phyloP scores from a whole-genome alignment of 2,113 vertebrate genomes.

The Syrmaticus mikado region DNA sequence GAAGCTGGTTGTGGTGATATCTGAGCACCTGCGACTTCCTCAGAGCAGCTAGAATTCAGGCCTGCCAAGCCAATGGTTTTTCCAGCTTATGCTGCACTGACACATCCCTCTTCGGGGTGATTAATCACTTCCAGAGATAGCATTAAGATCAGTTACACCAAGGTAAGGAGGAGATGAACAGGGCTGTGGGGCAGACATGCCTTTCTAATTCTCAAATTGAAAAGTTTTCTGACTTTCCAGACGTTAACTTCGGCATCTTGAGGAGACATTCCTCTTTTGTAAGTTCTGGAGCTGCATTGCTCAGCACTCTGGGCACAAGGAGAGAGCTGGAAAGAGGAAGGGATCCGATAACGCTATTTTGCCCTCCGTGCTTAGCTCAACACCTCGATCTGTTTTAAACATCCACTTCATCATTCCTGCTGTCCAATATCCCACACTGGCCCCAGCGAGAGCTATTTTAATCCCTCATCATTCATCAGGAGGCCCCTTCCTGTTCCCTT shows the following conservation, averaged over 20 bases:
- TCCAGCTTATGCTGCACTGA: conserved; percentile 24
- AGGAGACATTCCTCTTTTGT: not conserved
- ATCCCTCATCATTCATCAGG: conserved; percentile 67
- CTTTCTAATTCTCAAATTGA: not conserved
- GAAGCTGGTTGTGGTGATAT: conserved; percentile 41
- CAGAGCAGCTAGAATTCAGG: conserved; percentile 39
- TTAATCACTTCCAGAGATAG: conserved; percentile 26
- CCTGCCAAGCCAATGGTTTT: conserved; percentile 35
- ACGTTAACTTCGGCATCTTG: not conserved
- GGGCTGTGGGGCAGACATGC: not conserved
- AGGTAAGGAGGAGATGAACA: not conserved
- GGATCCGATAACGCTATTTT: conserved; percentile 57
- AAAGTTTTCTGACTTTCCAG: not conserved
- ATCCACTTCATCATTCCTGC: conserved; percentile 59
- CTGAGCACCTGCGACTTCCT: conserved; percentile 64
- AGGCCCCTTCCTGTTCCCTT: conserved; percentile 60
- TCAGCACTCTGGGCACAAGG: conserved; percentile 21
- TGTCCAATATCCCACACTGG: conserved; percentile 39
- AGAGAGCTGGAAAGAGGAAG: conserved; percentile 51
- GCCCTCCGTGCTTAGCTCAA: conserved; percentile 38
- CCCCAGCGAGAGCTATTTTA: conserved; percentile 70
- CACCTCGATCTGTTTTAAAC: conserved; percentile 65
- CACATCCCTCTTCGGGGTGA: conserved; percentile 11
- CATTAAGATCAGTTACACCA: not conserved
- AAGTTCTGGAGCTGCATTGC: not conserved